These are phyloP conservation scores for Dolichomitus sp. DNA, from an alignment of 2,888 invertebrate genomes.

Conservation along the genomic window DNA sequence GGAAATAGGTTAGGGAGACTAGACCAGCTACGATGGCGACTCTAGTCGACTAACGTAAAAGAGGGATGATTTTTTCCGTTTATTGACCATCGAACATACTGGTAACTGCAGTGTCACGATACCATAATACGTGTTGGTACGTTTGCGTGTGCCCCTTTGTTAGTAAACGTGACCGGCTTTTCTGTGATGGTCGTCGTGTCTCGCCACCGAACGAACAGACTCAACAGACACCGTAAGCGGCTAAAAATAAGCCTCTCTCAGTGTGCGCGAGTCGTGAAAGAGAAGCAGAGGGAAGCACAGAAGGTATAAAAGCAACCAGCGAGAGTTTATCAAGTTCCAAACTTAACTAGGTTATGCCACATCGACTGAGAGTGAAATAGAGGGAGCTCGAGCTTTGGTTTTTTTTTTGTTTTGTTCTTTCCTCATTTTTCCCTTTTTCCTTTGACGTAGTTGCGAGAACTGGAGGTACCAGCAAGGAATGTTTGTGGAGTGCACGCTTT, in stretches of 20 bases:
- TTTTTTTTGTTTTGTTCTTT: conserved; percentile 14
- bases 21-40: conserved; percentile 11
- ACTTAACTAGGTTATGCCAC: conserved; percentile 70
- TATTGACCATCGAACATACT: conserved; percentile 40
- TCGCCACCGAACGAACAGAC: conserved; percentile 13
- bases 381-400: conserved; percentile 20
- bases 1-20: conserved; percentile 59
- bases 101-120: conserved; percentile 34
- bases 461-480: conserved; percentile 23
- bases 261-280: conserved; percentile 34
- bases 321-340: conserved; percentile 71
- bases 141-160: conserved; percentile 20
- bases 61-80: conserved; percentile 53
- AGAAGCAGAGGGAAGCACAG: conserved; percentile 33
- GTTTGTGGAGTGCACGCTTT: conserved; percentile 37
- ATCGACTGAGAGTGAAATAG: conserved; percentile 28
- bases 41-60: conserved; percentile 37
- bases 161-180: conserved; percentile 16
- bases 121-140: conserved; percentile 21
- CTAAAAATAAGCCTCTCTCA: conserved; percentile 67
- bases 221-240: conserved; percentile 58
- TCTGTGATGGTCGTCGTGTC: conserved; percentile 26
- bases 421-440: background rate
- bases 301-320: conserved; percentile 28
- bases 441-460: conserved; percentile 30